Conservation (phyloP, 2,797 vertebrate species). For the Urophycis tenuis region DNA sequence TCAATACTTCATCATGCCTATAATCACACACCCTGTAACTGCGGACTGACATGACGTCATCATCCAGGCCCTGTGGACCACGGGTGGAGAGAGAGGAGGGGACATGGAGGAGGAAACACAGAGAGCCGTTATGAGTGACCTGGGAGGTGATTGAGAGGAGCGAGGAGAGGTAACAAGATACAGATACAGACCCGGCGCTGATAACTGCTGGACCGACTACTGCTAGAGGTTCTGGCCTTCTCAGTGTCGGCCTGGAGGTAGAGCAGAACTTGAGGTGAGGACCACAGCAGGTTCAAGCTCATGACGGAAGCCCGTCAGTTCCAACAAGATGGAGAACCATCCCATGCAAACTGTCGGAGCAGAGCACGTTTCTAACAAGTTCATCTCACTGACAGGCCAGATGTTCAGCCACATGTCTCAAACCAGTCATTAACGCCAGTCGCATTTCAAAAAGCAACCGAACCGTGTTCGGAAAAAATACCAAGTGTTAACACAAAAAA, state of each 20-base stretch:
- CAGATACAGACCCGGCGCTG: conserved; percentile 85
- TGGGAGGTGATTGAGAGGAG: neutral
- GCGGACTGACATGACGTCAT: conserved; percentile 68
- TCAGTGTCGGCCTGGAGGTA: conserved; percentile 88
- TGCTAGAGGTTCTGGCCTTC: conserved; percentile 79
- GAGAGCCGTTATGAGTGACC: conserved; percentile 13
- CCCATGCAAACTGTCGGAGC: neutral
- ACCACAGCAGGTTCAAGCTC: conserved; percentile 15
- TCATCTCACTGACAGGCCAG: neutral
- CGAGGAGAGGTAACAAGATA: conserved; percentile 32
- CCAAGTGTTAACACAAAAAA: too few species aligned
- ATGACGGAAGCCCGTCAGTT: conserved; percentile 16
- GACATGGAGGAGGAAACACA: conserved; percentile 37
- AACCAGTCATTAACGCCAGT: neutral
- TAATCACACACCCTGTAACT: conserved; percentile 78
- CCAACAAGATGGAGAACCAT: conserved; percentile 26
- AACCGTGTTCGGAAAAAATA: neutral
- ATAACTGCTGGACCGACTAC: conserved; percentile 71
- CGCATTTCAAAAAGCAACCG: neutral
- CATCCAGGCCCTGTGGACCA: conserved; percentile 65
- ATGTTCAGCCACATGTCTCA: neutral
- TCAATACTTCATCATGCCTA: neutral
- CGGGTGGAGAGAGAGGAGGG: conserved; percentile 45
- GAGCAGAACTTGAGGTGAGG: conserved; percentile 41
- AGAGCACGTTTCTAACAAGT: neutral